Evolutionary conservation across 2,113 vertebrate genomes (phyloP).

Genomic region (Chinchilla lanigera): DNA sequence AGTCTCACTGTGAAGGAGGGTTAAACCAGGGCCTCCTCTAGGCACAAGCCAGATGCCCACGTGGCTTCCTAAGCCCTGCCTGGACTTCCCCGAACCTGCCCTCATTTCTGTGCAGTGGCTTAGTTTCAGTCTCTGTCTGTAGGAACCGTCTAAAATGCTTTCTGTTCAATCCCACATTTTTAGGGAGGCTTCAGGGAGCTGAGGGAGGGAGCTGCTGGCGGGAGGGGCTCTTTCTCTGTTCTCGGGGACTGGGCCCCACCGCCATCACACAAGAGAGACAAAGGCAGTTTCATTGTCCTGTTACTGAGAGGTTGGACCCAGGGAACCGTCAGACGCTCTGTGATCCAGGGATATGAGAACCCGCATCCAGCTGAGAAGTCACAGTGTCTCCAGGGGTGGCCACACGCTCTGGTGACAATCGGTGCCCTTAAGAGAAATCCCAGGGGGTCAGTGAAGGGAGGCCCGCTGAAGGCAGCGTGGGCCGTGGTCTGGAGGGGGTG

Average conservation of each 20-base stretch:
- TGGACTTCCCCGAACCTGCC: too few species aligned
- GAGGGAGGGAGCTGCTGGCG: neutral
- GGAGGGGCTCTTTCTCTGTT: neutral
- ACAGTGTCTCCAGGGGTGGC: neutral
- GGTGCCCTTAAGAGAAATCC: neutral
- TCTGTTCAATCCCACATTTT: fast-evolving
- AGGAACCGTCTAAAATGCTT: fast-evolving
- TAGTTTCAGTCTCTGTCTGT: neutral
- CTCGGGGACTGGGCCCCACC: neutral
- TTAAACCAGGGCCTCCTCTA: neutral
- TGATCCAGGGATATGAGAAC: neutral
- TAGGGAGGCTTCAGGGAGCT: neutral
- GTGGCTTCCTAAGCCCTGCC: fast-evolving
- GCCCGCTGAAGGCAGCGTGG: fast-evolving
- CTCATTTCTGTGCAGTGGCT: fast-evolving
- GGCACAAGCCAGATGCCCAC: fast-evolving
- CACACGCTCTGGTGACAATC: neutral
- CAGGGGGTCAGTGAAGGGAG: fast-evolving
- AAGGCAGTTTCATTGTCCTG: neutral
- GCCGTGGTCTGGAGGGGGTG: fast-evolving
- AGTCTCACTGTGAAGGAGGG: fast-evolving
- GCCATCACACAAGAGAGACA: neutral
- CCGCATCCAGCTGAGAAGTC: neutral
- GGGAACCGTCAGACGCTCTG: neutral
- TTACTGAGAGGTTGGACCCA: neutral